Percentiles rank a stretch among this genome's conserved stretches.
Evolutionary conservation across 2,888 invertebrate species (phyloP).

Genomic region (Nomada lathburiana): DNA sequence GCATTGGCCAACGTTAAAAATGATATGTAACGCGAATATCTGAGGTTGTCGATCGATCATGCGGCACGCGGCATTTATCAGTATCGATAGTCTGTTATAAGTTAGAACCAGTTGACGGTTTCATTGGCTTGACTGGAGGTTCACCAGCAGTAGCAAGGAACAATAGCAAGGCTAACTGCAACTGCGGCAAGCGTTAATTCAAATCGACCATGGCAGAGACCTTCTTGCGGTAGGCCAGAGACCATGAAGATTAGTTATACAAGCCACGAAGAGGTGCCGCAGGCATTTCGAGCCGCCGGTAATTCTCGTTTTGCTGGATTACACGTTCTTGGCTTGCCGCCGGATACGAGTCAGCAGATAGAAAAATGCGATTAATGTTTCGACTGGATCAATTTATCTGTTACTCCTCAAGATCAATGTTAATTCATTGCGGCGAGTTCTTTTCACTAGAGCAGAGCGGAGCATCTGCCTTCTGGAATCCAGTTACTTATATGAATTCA

Average conservation of each 20-base stretch:
- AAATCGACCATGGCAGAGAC: constrained; percentile 77
- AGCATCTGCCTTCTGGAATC: too few species aligned
- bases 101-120: constrained; percentile 61
- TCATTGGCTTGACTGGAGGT: constrained; percentile 34
- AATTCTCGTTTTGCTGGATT: constrained; percentile 49
- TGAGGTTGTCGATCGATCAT: constrained; percentile 45
- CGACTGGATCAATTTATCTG: not conserved
- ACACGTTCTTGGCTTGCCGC: constrained; percentile 36
- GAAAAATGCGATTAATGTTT: constrained; percentile 30
- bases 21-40: not conserved
- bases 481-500: too few species aligned
- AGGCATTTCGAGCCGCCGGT: constrained; percentile 46
- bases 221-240: constrained; percentile 73
- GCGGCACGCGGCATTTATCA: constrained; percentile 57
- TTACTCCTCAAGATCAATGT: constrained; percentile 43
- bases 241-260: constrained; percentile 66
- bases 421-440: not conserved
- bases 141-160: constrained; percentile 57
- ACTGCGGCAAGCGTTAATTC: constrained; percentile 58
- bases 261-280: constrained; percentile 51
- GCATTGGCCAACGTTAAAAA: not conserved
- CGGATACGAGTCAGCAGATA: constrained; percentile 26
- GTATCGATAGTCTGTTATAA: constrained; percentile 32
- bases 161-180: constrained; percentile 74
- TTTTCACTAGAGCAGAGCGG: not conserved